Evolutionary conservation across 2,797 vertebrate genomes (phyloP).

Genomic region (Sphenopsis melanotis): DNA sequence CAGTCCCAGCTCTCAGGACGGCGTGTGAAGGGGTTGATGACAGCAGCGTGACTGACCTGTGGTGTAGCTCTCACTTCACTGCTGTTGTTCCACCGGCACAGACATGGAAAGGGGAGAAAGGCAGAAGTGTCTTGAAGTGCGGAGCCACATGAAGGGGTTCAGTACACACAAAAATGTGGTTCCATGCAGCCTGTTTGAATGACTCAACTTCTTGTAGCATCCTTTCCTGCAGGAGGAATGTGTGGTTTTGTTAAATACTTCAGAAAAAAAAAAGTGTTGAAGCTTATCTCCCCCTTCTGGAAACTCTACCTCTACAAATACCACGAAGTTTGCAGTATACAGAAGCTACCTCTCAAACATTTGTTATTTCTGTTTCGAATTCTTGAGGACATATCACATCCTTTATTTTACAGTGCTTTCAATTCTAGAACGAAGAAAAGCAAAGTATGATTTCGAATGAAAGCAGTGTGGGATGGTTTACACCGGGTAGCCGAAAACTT

Average conservation of each 20-base stretch:
- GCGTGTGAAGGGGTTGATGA: rapidly evolving
- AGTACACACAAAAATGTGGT: neutral
- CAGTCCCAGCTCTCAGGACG: neutral
- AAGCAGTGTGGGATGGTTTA: neutral
- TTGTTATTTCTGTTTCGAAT: neutral
- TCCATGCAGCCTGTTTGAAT: neutral
- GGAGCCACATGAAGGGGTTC: neutral
- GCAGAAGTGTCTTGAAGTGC: neutral
- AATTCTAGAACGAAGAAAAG: neutral
- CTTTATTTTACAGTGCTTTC: neutral
- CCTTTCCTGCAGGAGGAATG: neutral
- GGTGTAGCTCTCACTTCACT: neutral
- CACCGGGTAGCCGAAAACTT: neutral
- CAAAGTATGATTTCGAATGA: neutral
- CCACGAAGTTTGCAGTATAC: rapidly evolving
- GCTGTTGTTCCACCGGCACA: rapidly evolving
- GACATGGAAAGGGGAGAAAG: neutral
- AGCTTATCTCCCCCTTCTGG: constrained; percentile 4
- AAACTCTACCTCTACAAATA: neutral
- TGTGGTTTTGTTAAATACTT: neutral
- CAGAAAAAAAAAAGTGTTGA: neutral
- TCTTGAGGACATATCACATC: neutral
- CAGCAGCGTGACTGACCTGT: neutral
- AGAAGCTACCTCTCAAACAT: neutral
- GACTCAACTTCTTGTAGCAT: neutral